Percentiles rank a stretch among this genome's conserved stretches.
These are phyloP conservation scores for Proteles cristata DNA, from an alignment of 2,113 vertebrate species.

Conservation along the genomic window DNA sequence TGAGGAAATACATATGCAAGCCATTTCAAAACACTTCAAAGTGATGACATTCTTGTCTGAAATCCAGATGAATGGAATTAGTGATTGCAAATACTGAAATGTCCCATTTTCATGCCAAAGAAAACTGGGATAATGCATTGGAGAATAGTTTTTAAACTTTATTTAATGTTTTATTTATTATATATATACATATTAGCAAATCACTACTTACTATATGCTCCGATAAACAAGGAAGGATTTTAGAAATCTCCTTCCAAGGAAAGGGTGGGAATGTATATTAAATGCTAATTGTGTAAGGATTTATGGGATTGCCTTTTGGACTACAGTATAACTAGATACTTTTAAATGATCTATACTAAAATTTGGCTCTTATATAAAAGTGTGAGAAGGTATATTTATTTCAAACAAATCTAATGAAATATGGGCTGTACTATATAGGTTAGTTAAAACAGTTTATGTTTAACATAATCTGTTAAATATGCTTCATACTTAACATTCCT, in stretches of 20 bases:
- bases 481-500: neutral
- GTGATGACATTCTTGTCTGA: neutral
- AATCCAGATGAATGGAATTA: neutral
- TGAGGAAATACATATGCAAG: neutral
- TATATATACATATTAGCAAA: too few species aligned
- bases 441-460: neutral
- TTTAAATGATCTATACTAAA: neutral
- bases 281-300: neutral
- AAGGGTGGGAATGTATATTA: neutral
- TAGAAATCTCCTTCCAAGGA: neutral
- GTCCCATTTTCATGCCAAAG: neutral
- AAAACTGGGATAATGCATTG: neutral
- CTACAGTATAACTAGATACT: neutral
- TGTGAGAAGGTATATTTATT: neutral
- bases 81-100: neutral
- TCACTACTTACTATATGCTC: neutral
- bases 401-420: constrained; percentile 4
- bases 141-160: too few species aligned
- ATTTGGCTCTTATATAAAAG: neutral
- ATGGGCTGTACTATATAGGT: neutral
- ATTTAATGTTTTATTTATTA: too few species aligned
- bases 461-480: neutral
- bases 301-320: neutral
- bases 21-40: neutral
- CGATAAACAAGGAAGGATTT: neutral